These are phyloP conservation scores for Nyctalus aviator DNA, from an alignment of 2,797 vertebrate species.

Conservation along the genomic window DNA sequence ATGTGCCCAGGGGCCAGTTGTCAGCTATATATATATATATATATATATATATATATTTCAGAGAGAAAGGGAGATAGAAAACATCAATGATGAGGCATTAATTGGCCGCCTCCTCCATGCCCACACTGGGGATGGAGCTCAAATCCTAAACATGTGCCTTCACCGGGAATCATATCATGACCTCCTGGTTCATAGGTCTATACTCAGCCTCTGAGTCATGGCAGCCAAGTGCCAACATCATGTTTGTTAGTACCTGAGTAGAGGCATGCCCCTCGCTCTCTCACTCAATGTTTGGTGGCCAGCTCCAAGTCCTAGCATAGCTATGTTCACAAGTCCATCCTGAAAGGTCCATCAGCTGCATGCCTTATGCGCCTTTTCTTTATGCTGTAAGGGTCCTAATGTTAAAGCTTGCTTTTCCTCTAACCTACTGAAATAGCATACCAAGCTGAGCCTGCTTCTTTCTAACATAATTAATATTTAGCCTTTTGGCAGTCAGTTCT, in stretches of 20 bases:
- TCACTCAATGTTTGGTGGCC: neutral
- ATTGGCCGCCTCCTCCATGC: too few species aligned
- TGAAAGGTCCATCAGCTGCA: neutral
- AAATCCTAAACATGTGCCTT: too few species aligned
- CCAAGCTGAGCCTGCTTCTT: neutral
- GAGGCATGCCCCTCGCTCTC: neutral
- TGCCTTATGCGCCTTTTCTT: neutral
- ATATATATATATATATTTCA: too few species aligned
- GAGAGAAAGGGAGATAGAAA: too few species aligned
- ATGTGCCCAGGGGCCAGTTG: neutral
- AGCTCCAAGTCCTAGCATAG: neutral
- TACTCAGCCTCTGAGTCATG: too few species aligned
- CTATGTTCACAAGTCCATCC: neutral
- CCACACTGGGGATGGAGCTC: too few species aligned
- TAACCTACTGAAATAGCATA: neutral
- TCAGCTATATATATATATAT: neutral
- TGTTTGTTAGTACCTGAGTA: neutral
- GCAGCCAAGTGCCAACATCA: neutral
- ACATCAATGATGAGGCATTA: too few species aligned
- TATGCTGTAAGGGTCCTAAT: neutral
- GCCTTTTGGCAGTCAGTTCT: neutral
- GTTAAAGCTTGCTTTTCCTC: neutral
- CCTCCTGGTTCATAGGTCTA: too few species aligned
- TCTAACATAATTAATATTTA: neutral
- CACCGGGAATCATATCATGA: too few species aligned